Evolutionary conservation across 2,888 invertebrate genomes (phyloP).

Genomic region (Pachymerium ferrugineum): DNA sequence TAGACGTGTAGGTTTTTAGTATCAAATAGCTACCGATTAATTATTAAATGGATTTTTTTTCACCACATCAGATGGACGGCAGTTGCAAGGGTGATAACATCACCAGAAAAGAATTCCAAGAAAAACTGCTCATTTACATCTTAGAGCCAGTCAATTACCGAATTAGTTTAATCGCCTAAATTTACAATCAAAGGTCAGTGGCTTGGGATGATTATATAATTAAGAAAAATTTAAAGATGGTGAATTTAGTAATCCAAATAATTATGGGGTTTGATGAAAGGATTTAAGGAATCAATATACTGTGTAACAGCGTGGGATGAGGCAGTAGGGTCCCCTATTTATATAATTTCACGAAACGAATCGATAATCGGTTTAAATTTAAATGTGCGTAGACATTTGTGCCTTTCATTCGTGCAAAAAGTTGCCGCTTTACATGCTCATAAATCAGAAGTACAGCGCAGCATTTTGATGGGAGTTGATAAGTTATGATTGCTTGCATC

Average conservation of each 20-base stretch:
- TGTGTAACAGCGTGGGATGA: neutral
- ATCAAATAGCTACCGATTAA: too few relatives aligned
- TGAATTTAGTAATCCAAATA: neutral
- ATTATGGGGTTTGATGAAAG: neutral
- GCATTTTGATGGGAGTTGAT: constrained; percentile 22
- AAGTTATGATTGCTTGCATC: constrained; percentile 19
- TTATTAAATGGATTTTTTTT: too few relatives aligned
- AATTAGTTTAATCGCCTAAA: too few relatives aligned
- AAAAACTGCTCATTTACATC: too few relatives aligned
- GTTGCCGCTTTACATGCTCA: neutral
- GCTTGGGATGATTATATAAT: too few relatives aligned
- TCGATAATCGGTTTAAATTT: constrained; percentile 9
- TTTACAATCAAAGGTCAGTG: too few relatives aligned
- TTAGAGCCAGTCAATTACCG: too few relatives aligned
- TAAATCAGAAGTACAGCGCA: constrained; percentile 4
- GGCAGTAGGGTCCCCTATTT: neutral
- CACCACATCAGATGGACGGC: too few relatives aligned
- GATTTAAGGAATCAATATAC: neutral
- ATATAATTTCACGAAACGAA: neutral
- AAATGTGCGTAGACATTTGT: neutral
- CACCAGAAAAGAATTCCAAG: too few relatives aligned
- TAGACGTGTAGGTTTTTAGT: too few relatives aligned
- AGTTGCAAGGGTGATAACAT: too few relatives aligned
- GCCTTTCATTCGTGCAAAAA: neutral
- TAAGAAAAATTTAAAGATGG: neutral